Percentiles rank a stretch among this genome's conserved stretches.
These are phyloP conservation scores for Cylas formicarius DNA, from an alignment of 1,140 invertebrate species.

Conservation along the genomic window DNA sequence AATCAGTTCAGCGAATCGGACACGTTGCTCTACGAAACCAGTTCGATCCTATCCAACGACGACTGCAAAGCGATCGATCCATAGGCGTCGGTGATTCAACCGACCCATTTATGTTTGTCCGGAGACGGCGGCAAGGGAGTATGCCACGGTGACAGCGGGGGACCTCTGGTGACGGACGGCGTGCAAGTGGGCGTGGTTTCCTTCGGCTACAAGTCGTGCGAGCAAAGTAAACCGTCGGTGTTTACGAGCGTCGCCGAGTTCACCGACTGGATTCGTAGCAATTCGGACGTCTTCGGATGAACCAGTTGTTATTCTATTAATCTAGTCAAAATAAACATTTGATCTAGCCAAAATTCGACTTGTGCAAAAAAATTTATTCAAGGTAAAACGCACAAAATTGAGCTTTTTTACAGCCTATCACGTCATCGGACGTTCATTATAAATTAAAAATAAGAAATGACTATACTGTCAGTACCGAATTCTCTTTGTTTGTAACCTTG, in stretches of 20 bases:
- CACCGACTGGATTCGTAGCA: conserved; percentile 52
- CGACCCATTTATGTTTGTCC: conserved; percentile 18
- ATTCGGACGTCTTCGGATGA: too few relatives aligned
- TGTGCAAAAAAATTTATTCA: too few relatives aligned
- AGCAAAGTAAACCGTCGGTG: conserved; percentile 64
- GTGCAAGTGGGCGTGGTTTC: conserved; percentile 63
- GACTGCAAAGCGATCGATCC: conserved; percentile 15
- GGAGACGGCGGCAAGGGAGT: conserved; percentile 48
- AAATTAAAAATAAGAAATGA: too few relatives aligned
- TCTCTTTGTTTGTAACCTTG: too few relatives aligned
- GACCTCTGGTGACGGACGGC: conserved; percentile 61
- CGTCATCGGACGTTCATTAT: too few relatives aligned
- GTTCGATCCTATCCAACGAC: conserved; percentile 15
- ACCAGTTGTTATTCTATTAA: too few relatives aligned
- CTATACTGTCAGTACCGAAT: too few relatives aligned
- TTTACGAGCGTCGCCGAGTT: conserved; percentile 66
- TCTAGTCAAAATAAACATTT: too few relatives aligned
- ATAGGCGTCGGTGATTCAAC: conserved; percentile 12
- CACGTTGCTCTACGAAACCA: conserved; percentile 15
- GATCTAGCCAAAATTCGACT: too few relatives aligned
- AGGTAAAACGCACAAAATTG: too few relatives aligned
- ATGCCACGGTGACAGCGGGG: conserved; percentile 80
- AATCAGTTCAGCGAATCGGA: conserved; percentile 8
- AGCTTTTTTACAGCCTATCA: too few relatives aligned
- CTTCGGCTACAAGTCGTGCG: conserved; percentile 66